Base-by-base conservation (phyloP, 2,113 vertebrate species). In the Gymnogyps californianus region DNA sequence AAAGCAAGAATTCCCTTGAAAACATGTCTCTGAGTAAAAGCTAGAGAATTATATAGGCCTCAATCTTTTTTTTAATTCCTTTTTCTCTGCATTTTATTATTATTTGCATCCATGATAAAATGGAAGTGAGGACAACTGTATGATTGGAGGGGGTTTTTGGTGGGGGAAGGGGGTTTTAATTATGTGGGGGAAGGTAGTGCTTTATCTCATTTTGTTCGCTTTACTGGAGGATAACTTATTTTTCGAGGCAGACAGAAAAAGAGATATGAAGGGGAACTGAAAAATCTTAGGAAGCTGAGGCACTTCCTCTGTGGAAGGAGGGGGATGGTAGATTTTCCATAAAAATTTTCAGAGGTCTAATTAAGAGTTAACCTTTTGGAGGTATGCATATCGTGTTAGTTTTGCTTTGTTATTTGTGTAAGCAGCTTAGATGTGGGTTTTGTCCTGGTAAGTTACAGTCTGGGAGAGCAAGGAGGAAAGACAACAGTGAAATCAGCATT, bases 371-470 rank as follows among this genome's bases (percentile, higher is more conserved):
- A 71, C 34, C 26, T 87, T 83, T 87, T 82, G 25, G 74, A 82
- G 52, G 76, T 85, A n/a, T 0, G 3, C 71, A 12, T 55, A 20
- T 85, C 52, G 36, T 55, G 12, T 79, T 79, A 61, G 40, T 91
- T 94, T 65, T 93, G 57, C 65, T 91, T 87, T 87, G 38, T 95
- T 93, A 57, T 64, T 94, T 94, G 34, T 72, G 44, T 84, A 84
- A 93, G 70, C 70, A 72, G 36, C 58, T 91, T 89, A 59, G 22
- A 75, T 87, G 57, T 28, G 51, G 7, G 2, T 74, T 89, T 91
- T 84, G 32, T 89, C 46, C 12, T 78, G 46, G 2, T 58, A 75
- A 91, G 14, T 87, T 89, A 38, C 57, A 87, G 57, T 79, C 65
- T 65, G 40, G 16, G 22, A 87, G 52, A 79, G 31, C 49, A 76